These are phyloP conservation scores for Drosophila maculinotata DNA, from an alignment of 2,888 invertebrate species.

Conservation along the genomic window DNA sequence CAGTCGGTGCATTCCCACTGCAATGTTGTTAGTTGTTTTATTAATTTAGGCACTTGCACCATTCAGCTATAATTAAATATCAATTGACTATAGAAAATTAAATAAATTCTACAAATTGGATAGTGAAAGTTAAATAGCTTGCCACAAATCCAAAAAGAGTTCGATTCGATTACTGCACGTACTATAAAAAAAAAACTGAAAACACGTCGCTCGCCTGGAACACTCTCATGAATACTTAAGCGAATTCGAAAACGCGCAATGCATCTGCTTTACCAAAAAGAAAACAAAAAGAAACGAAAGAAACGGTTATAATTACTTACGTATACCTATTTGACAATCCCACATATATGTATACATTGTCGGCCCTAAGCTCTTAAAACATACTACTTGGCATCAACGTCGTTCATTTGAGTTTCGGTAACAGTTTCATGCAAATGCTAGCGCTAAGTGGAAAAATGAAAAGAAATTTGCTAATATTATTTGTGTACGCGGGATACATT, in stretches of 20 bases:
- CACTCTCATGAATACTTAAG: slow-evolving; percentile 56
- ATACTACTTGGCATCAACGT: slow-evolving; percentile 21
- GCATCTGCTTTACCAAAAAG: not conserved
- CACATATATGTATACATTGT: slow-evolving; percentile 9
- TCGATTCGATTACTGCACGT: slow-evolving; percentile 47
- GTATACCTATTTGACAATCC: not conserved
- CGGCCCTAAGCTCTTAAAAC: slow-evolving; percentile 32
- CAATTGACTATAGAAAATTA: not conserved
- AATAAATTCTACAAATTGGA: slow-evolving; percentile 23
- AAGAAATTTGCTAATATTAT: slow-evolving; percentile 9
- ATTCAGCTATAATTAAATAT: slow-evolving; percentile 7
- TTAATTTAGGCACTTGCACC: not conserved
- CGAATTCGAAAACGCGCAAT: slow-evolving; percentile 20
- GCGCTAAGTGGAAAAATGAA: slow-evolving; percentile 31
- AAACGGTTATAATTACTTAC: slow-evolving; percentile 2
- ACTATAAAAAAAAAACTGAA: slow-evolving; percentile 36
- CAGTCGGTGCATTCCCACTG: no score
- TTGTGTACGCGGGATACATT: slow-evolving; percentile 9
- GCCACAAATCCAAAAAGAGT: slow-evolving; percentile 33
- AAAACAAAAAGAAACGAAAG: slow-evolving; percentile 1
- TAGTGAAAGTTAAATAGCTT: slow-evolving; percentile 60
- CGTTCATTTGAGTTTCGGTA: slow-evolving; percentile 45
- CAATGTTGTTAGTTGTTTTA: no score
- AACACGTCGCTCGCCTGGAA: slow-evolving; percentile 44
- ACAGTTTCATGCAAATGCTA: slow-evolving; percentile 20